Evolutionary conservation across 2,113 vertebrate species (phyloP).

Genomic region (Chascanopsetta lugubris): DNA sequence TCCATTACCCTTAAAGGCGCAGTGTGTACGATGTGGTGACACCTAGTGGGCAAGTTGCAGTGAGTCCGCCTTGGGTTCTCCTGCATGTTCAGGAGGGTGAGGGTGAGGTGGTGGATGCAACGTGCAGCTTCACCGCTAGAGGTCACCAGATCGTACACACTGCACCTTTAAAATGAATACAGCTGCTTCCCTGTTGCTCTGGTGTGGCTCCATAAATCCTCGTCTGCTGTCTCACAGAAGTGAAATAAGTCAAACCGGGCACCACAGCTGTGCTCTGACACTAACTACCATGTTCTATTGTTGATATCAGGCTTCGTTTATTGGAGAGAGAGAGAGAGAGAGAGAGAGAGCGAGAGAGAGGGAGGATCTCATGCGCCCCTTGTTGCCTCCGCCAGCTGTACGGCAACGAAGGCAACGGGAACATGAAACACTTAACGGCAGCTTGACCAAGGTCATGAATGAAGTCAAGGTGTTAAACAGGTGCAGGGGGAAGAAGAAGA

Average conservation of each 20-base stretch:
- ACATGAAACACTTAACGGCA: slow-evolving; percentile 76
- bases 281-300: neutral
- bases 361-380: slow-evolving; percentile 47
- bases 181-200: neutral
- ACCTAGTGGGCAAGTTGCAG: no score
- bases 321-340: slow-evolving; percentile 9
- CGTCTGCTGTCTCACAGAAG: neutral
- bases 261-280: slow-evolving; percentile 3
- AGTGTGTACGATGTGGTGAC: no score
- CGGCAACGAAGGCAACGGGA: slow-evolving; percentile 58
- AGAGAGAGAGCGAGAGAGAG: slow-evolving; percentile 19
- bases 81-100: no score
- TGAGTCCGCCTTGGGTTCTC: no score
- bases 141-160: no score
- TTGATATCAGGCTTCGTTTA: slow-evolving; percentile 28
- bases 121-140: no score
- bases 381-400: slow-evolving; percentile 67
- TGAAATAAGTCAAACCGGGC: neutral
- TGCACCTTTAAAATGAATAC: neutral
- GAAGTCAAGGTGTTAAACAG: slow-evolving; percentile 81
- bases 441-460: slow-evolving; percentile 71
- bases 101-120: no score
- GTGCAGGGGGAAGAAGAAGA: slow-evolving; percentile 62
- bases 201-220: neutral
- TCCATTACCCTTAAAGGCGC: no score